These are phyloP conservation scores for Accipiter cooperii DNA, from an alignment of 2,113 vertebrate species.

Conservation along the genomic window DNA sequence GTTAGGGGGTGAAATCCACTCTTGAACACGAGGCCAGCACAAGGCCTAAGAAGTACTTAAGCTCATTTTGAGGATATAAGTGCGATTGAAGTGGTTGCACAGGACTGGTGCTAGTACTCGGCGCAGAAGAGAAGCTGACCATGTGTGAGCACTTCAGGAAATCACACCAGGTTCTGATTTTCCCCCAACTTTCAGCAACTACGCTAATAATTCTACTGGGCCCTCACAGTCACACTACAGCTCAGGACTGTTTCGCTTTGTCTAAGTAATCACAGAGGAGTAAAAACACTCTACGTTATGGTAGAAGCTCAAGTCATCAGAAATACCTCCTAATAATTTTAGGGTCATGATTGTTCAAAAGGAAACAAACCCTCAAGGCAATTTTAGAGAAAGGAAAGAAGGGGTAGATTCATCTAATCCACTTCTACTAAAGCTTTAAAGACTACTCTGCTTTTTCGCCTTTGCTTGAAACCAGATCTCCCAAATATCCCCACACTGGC, in stretches of 20 bases:
- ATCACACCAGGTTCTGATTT: conserved; percentile 3
- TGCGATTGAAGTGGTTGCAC: background rate
- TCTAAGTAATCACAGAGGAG: background rate
- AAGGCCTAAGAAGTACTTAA: background rate
- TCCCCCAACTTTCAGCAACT: conserved; percentile 13
- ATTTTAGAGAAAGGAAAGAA: background rate
- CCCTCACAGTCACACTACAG: background rate
- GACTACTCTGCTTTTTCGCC: background rate
- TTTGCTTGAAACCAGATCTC: background rate
- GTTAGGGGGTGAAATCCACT: background rate
- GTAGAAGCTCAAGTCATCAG: background rate
- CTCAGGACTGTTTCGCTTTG: background rate
- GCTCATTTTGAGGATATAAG: background rate
- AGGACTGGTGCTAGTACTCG: background rate
- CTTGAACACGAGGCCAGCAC: background rate
- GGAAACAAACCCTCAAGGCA: background rate
- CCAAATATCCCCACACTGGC: background rate
- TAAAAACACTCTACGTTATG: background rate
- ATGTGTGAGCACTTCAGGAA: conserved; percentile 16
- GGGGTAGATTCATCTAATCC: background rate
- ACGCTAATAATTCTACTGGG: background rate
- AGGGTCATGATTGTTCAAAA: background rate
- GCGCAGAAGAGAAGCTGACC: background rate
- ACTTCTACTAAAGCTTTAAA: background rate
- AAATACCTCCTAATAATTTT: background rate